Conservation (phyloP, 2,888 invertebrate genomes). For the Mimachlamys varia region DNA sequence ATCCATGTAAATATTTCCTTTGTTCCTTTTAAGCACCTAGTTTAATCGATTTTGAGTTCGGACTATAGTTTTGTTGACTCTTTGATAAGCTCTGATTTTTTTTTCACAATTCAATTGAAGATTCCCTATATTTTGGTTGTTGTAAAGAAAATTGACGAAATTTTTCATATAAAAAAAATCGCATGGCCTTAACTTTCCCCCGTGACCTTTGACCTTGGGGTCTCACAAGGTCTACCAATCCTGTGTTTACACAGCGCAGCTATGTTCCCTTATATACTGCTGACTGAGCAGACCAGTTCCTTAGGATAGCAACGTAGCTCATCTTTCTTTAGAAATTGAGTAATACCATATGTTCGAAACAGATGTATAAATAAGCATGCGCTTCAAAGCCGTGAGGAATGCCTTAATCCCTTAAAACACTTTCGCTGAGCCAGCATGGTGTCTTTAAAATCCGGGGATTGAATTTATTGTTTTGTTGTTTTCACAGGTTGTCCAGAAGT, state of each 20-base stretch:
- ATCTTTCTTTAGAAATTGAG: background rate
- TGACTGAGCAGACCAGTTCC: background rate
- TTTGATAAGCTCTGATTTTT: too few species aligned
- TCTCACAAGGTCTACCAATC: background rate
- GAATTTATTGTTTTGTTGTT: background rate
- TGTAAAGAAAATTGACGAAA: too few species aligned
- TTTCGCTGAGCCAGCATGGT: background rate
- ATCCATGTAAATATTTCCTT: too few species aligned
- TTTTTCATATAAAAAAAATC: too few species aligned
- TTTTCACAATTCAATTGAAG: too few species aligned
- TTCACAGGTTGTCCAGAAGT: background rate
- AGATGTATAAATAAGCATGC: background rate
- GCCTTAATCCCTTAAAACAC: background rate
- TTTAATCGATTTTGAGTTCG: too few species aligned
- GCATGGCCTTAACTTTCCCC: background rate
- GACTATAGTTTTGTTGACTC: too few species aligned
- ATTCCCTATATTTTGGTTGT: too few species aligned
- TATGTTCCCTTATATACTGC: background rate
- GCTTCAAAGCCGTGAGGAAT: background rate
- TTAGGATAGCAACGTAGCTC: background rate
- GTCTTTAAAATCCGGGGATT: background rate
- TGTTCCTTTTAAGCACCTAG: too few species aligned
- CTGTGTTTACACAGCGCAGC: background rate
- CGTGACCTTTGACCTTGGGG: background rate
- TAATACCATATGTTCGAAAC: background rate